These are phyloP conservation scores for Pinna nobilis DNA, from an alignment of 1,140 invertebrate genomes.

Conservation along the genomic window DNA sequence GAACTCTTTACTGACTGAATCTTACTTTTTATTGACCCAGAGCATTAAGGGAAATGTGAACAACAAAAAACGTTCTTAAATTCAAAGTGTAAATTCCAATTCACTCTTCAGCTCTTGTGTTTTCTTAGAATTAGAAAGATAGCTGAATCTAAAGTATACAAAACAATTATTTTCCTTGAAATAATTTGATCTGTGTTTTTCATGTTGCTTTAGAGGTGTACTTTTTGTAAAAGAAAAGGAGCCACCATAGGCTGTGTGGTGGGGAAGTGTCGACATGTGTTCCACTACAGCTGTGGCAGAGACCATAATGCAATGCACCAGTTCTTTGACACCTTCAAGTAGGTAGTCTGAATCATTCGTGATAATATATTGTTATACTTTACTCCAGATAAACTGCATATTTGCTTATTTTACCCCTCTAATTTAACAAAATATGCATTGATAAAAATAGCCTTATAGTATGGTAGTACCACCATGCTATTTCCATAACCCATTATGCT, in stretches of 20 bases:
- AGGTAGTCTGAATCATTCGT: conserved; percentile 26
- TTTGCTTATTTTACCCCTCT: not conserved
- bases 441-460: not conserved
- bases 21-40: too few species aligned
- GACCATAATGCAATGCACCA: conserved; percentile 78
- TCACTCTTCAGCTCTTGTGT: too few species aligned
- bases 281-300: conserved; percentile 81
- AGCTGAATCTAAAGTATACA: too few species aligned
- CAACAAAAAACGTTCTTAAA: too few species aligned
- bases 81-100: too few species aligned
- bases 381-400: not conserved
- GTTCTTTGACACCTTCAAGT: conserved; percentile 81
- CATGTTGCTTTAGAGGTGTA: conserved; percentile 76
- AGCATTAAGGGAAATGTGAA: too few species aligned
- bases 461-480: too few species aligned
- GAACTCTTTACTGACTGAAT: too few species aligned
- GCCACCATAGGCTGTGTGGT: conserved; percentile 81
- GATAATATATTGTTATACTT: not conserved
- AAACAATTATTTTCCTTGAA: not conserved
- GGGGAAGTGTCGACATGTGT: conserved; percentile 77
- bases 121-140: too few species aligned
- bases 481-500: too few species aligned
- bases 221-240: conserved; percentile 78
- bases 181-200: not conserved
- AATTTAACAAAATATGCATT: too few species aligned